Conservation (phyloP, 1,140 invertebrate genomes). For the Ceratina australensis region DNA sequence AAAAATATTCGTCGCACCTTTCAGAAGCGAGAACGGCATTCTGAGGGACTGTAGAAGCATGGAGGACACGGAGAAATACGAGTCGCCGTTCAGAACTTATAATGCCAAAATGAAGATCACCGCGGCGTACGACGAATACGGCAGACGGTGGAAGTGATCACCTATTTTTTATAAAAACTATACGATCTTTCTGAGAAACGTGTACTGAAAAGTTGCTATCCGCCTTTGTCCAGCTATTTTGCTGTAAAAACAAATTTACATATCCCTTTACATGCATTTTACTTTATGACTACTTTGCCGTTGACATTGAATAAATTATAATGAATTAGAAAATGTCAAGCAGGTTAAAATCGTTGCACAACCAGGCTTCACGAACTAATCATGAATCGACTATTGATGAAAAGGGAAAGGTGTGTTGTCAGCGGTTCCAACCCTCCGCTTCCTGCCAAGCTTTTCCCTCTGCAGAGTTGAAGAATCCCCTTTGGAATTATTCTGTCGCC, state of each 20-base stretch:
- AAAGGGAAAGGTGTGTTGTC: slow-evolving; percentile 50
- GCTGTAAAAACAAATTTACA: no score
- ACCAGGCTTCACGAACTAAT: no score
- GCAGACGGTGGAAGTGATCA: neutral
- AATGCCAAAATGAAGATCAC: slow-evolving; percentile 29
- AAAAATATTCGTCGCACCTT: neutral
- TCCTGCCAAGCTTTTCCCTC: neutral
- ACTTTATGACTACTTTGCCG: no score
- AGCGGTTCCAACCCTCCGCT: neutral
- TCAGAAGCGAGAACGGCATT: slow-evolving; percentile 48
- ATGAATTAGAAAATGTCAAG: no score
- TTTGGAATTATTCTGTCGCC: neutral
- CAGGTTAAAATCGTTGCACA: no score
- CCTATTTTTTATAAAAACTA: neutral
- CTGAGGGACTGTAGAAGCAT: slow-evolving; percentile 68
- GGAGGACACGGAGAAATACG: slow-evolving; percentile 15
- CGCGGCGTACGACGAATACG: neutral
- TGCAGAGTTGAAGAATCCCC: neutral
- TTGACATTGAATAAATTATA: no score
- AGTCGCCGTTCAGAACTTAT: slow-evolving; percentile 1
- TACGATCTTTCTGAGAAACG: neutral
- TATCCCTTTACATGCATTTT: no score
- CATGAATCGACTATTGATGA: slow-evolving; percentile 27
- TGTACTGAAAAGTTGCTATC: no score
- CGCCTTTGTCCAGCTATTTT: no score